phyloP scores from a whole-genome alignment of 2,888 invertebrate species.

The Automeris io region DNA sequence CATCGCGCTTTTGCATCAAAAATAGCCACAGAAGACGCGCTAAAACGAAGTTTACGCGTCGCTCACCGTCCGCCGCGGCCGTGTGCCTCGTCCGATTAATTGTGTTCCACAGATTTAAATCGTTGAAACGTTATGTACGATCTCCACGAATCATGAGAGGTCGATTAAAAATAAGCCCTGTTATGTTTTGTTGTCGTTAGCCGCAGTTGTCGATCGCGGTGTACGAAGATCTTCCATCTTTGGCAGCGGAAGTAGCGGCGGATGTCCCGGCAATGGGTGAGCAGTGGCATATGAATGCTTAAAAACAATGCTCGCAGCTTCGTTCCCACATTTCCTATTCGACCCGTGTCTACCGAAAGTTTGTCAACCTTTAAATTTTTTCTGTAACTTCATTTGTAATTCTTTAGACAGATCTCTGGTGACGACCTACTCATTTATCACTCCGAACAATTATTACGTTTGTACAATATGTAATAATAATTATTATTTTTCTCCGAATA shows the following conservation, averaged over 20 bases:
- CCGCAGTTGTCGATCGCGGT: conserved; percentile 68
- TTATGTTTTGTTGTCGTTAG: conserved; percentile 43
- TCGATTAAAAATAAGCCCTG: conserved; percentile 25
- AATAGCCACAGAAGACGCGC: conserved; percentile 72
- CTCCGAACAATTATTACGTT: not conserved
- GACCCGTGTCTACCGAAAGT: conserved; percentile 68
- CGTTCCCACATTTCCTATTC: conserved; percentile 71
- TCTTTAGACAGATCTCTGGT: conserved; percentile 11
- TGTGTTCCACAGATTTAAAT: conserved; percentile 17
- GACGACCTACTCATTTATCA: not conserved
- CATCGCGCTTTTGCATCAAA: conserved; percentile 74
- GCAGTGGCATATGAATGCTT: conserved; percentile 69
- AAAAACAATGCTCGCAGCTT: conserved; percentile 60
- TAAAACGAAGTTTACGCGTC: conserved; percentile 62
- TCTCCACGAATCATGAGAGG: conserved; percentile 26
- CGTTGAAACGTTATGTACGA: conserved; percentile 14
- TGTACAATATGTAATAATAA: too few species aligned
- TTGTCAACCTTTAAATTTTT: conserved; percentile 74
- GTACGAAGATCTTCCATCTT: conserved; percentile 70
- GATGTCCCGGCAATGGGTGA: conserved; percentile 75
- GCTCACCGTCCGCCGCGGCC: conserved; percentile 56
- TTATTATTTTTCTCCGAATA: too few species aligned
- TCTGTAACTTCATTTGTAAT: conserved; percentile 46
- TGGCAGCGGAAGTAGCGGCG: conserved; percentile 74
- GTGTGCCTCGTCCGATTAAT: conserved; percentile 34